Conservation (phyloP, 2,113 vertebrate genomes). For the Himantopus leucocephalus region DNA sequence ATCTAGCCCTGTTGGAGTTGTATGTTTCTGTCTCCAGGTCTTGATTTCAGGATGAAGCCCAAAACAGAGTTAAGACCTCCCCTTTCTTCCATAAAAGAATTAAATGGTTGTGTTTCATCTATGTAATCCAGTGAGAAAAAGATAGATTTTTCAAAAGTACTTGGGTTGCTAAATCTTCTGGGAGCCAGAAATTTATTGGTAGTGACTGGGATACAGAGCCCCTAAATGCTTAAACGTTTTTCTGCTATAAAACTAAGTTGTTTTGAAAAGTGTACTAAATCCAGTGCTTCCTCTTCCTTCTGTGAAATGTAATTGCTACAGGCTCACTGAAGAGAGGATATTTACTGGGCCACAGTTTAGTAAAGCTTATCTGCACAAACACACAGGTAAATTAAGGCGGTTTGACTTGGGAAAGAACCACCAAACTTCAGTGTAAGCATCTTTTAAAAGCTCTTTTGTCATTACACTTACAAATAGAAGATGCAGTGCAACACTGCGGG, state of each 20-base stretch:
- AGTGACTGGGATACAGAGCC: background rate
- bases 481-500: background rate
- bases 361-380: slow-evolving; percentile 9
- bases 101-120: background rate
- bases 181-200: background rate
- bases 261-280: slow-evolving; percentile 38
- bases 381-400: background rate
- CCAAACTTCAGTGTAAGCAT: background rate
- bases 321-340: background rate
- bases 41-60: background rate
- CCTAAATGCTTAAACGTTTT: background rate
- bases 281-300: background rate
- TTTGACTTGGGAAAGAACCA: background rate
- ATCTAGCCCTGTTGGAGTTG: background rate
- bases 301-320: slow-evolving; percentile 34
- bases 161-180: background rate
- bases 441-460: background rate
- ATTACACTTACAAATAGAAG: background rate
- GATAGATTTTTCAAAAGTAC: background rate
- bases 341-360: slow-evolving; percentile 7
- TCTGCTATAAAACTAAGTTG: slow-evolving; percentile 14
- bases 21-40: background rate
- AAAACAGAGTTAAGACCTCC: background rate
- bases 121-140: background rate
- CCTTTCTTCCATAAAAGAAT: background rate